Conservation (phyloP, 2,113 vertebrate genomes). For the Corvus cornix region DNA sequence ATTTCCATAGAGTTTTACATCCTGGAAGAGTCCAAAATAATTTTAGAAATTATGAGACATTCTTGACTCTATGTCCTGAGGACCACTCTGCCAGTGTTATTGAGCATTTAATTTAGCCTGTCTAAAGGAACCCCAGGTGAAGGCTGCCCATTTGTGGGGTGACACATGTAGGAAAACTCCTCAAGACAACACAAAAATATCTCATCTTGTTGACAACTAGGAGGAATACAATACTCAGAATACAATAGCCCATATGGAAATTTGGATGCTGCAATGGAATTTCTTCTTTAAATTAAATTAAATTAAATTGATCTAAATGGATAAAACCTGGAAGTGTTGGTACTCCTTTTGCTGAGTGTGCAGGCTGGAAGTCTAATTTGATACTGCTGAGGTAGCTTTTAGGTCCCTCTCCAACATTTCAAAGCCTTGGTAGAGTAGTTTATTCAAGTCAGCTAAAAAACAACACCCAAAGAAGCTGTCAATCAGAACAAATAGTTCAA, state of each 20-base stretch:
- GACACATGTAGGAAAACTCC: not conserved
- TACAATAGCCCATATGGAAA: not conserved
- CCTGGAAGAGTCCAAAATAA: not conserved
- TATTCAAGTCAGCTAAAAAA: not conserved
- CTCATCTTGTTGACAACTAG: not conserved
- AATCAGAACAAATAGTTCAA: not conserved
- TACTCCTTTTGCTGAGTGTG: not conserved
- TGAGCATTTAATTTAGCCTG: not conserved
- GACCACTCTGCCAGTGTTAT: not conserved
- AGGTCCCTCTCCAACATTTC: not conserved
- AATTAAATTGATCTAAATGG: not conserved
- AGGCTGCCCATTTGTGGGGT: not conserved
- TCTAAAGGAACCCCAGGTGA: not conserved
- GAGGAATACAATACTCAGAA: not conserved
- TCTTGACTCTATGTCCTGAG: not conserved
- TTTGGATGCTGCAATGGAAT: not conserved
- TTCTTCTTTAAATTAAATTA: not conserved
- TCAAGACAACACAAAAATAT: not conserved
- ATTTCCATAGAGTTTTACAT: not conserved
- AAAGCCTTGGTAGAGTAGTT: not conserved
- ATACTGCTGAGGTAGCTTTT: not conserved
- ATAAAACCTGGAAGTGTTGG: not conserved
- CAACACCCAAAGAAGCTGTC: not conserved
- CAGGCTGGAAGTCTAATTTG: not conserved
- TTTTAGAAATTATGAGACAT: not conserved